phyloP scores from a whole-genome alignment of 2,113 vertebrate species.

The Coryphaenoides rupestris region DNA sequence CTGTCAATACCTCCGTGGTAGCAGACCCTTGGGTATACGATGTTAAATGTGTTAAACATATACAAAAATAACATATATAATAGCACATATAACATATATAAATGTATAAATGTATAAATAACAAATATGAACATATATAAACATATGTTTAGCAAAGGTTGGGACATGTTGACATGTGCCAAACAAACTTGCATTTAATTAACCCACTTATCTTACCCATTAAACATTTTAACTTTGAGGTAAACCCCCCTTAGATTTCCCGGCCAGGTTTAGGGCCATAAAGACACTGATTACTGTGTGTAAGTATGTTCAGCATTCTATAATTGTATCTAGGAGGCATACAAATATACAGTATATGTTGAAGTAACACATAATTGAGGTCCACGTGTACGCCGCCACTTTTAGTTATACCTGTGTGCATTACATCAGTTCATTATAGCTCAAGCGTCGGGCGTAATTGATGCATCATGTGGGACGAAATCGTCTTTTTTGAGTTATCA shows the following conservation, averaged over 20 bases:
- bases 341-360: no score
- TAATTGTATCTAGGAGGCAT: not conserved
- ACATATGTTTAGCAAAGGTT: no score
- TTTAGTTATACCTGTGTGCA: conserved; percentile 6
- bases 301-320: conserved; percentile 3
- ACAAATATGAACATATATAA: no score
- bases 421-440: conserved; percentile 14
- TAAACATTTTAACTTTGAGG: no score
- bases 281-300: not conserved
- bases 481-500: conserved; percentile 10
- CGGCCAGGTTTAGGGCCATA: conserved; percentile 13
- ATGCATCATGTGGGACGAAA: conserved; percentile 14
- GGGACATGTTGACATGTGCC: conserved; percentile 50
- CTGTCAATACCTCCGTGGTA: conserved; percentile 20
- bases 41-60: conserved; percentile 35
- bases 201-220: no score
- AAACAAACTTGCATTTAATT: conserved; percentile 17
- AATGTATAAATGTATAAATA: no score
- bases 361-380: no score
- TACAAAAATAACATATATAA: no score
- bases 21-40: conserved; percentile 30
- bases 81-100: no score
- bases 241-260: no score
- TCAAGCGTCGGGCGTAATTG: conserved; percentile 8
- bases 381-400: no score